Percentiles rank a stretch among this genome's conserved stretches.
phyloP scores from a whole-genome alignment of 1,140 invertebrate species.

The Oncopeltus fasciatus region DNA sequence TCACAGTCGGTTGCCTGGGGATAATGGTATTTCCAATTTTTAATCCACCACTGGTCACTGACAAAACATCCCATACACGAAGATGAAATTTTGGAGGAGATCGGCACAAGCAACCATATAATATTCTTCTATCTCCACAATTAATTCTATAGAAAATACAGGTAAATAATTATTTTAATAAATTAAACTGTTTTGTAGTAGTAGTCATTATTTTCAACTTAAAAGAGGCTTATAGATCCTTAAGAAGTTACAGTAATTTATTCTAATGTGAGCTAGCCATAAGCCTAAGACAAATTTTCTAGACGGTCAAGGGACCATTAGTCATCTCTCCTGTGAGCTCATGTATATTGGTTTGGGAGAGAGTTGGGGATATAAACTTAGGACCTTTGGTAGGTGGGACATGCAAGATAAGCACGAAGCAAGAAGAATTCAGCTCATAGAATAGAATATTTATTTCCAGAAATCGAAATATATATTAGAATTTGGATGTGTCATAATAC shows the following conservation, averaged over 20 bases:
- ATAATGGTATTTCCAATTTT: constrained; percentile 68
- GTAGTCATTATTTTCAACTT: neutral
- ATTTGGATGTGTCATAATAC: too few relatives aligned
- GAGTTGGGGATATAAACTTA: too few relatives aligned
- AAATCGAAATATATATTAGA: too few relatives aligned
- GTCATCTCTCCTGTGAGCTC: too few relatives aligned
- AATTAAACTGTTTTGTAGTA: neutral
- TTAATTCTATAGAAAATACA: constrained; percentile 39
- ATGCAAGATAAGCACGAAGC: too few relatives aligned
- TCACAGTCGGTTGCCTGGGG: constrained; percentile 80
- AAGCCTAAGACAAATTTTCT: too few relatives aligned
- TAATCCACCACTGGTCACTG: constrained; percentile 75
- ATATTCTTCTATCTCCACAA: constrained; percentile 61
- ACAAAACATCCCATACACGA: constrained; percentile 87
- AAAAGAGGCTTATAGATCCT: neutral
- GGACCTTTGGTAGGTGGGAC: too few relatives aligned
- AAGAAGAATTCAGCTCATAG: too few relatives aligned
- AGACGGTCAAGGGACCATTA: too few relatives aligned
- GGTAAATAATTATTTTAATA: neutral
- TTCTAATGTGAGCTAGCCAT: constrained; percentile 14
- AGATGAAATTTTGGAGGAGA: constrained; percentile 91
- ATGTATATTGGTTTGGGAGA: too few relatives aligned
- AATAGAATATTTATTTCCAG: too few relatives aligned
- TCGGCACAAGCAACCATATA: constrained; percentile 89
- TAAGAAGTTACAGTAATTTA: neutral